Conservation (phyloP, 30 jellyfish, hydroid and myxozoan genomes). For the Euphysa ruthae region DNA sequence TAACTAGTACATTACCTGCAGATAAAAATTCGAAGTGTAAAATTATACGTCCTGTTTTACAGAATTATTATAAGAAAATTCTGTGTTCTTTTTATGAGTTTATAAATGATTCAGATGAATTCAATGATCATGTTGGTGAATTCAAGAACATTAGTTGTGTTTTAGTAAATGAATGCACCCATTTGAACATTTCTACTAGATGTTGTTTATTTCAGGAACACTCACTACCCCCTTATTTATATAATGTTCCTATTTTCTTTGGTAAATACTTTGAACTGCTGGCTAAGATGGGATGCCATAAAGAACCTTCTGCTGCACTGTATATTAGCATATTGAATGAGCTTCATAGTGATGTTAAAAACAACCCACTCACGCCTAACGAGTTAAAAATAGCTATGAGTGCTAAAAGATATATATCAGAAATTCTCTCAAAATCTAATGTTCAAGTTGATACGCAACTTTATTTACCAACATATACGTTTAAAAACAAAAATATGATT, state of each 20-base stretch:
- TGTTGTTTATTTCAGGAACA: background rate
- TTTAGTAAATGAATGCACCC: background rate
- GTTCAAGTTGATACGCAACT: background rate
- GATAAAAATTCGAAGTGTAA: too few relatives aligned
- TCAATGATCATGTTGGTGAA: too few relatives aligned
- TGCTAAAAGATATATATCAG: constrained; percentile 7
- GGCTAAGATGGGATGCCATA: constrained; percentile 24
- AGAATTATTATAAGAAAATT: too few relatives aligned
- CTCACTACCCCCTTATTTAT: constrained; percentile 37
- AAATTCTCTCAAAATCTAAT: background rate
- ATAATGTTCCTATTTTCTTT: constrained; percentile 3
- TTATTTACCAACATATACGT: constrained; percentile 40
- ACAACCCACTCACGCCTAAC: constrained; percentile 15
- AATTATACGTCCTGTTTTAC: too few relatives aligned
- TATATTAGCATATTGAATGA: constrained; percentile 10
- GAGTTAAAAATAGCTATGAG: constrained; percentile 1
- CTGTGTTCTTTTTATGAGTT: too few relatives aligned
- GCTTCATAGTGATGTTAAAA: background rate
- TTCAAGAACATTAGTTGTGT: too few relatives aligned
- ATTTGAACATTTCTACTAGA: constrained; percentile 26
- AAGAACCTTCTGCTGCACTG: constrained; percentile 16
- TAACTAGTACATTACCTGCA: too few relatives aligned
- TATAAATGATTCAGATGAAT: too few relatives aligned
- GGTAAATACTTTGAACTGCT: constrained; percentile 33
- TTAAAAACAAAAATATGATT: background rate